Evolutionary conservation across 1,140 invertebrate genomes (phyloP).

Genomic region (Apis laboriosa): DNA sequence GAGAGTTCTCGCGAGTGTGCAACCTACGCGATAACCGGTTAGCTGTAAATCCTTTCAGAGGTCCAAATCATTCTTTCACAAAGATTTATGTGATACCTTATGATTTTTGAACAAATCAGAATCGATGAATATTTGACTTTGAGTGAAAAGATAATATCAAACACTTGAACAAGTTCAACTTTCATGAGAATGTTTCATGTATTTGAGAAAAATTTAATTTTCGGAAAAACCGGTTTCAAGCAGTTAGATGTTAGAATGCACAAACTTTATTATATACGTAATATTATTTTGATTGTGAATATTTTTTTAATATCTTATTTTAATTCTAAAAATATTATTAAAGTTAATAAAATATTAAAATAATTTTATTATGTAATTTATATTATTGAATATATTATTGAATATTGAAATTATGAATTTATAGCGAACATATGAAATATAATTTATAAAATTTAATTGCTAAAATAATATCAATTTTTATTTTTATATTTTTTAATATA

Average conservation of each 20-base stretch:
- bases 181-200: neutral
- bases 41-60: constrained; percentile 47
- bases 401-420: neutral
- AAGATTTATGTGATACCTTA: constrained; percentile 5
- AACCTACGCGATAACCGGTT: constrained; percentile 41
- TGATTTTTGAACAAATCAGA: neutral
- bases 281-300: neutral
- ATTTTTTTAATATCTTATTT: neutral
- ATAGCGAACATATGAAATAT: neutral
- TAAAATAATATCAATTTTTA: neutral
- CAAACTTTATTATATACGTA: neutral
- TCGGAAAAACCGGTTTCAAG: constrained; percentile 39
- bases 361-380: neutral
- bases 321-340: neutral
- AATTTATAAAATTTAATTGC: neutral
- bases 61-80: constrained; percentile 31
- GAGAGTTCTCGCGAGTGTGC: constrained; percentile 28
- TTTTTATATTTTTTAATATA: neutral
- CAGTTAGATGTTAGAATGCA: neutral
- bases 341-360: neutral
- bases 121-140: neutral
- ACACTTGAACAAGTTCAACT: no score
- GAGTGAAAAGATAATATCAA: neutral
- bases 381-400: neutral
- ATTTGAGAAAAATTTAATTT: constrained; percentile 32